A percentile compares a stretch with the other conserved stretches of the same genome.
These are phyloP conservation scores for Escarpia spicata DNA, from an alignment of 2,888 invertebrate species.

Conservation along the genomic window DNA sequence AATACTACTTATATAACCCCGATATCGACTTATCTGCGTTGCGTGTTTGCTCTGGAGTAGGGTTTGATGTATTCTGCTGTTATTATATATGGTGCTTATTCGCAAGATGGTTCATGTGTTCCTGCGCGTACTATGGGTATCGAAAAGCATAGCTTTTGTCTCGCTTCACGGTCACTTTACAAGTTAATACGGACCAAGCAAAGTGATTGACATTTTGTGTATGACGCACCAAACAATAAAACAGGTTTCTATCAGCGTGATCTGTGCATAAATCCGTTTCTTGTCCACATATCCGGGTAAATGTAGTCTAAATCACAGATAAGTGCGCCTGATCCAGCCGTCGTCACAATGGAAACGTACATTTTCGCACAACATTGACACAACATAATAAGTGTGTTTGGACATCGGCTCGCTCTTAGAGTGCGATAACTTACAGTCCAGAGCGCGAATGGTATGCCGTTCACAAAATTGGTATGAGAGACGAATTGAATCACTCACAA, in stretches of 20 bases:
- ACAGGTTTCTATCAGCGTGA: not conserved
- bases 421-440: too few species aligned
- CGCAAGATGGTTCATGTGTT: not conserved
- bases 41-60: not conserved
- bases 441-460: too few species aligned
- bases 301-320: not conserved
- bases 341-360: not conserved
- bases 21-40: not conserved
- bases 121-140: too few species aligned
- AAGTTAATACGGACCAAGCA: not conserved
- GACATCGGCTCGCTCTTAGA: too few species aligned
- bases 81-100: not conserved
- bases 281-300: not conserved
- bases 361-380: too few species aligned
- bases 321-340: not conserved
- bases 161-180: not conserved
- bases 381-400: too few species aligned
- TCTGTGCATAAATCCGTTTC: not conserved
- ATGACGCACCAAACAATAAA: not conserved
- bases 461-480: too few species aligned
- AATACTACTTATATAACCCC: not conserved
- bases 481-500: too few species aligned
- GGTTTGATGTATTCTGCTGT: not conserved
- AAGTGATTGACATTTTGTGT: not conserved
- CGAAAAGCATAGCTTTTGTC: not conserved